Conservation (phyloP, 2,113 vertebrate species). For the Neolamprologus tretocephalus region DNA sequence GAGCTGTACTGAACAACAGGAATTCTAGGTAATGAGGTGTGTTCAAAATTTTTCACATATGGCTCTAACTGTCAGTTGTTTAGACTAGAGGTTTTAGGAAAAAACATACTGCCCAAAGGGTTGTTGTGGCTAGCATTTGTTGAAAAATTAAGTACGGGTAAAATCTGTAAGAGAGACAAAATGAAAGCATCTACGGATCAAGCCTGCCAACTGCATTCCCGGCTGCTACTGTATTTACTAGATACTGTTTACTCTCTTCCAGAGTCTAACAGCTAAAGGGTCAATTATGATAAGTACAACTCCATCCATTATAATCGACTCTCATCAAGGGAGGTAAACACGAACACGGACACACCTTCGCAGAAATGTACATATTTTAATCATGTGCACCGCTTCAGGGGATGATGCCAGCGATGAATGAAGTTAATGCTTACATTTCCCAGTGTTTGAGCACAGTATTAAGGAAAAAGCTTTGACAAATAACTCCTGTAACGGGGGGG, state of each 20-base stretch:
- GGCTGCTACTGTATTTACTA: not conserved
- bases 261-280: not conserved
- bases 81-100: not conserved
- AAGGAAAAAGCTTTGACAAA: not conserved
- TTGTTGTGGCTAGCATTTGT: not conserved
- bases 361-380: not conserved
- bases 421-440: not conserved
- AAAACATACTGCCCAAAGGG: not conserved
- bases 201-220: not conserved
- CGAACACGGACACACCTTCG: not conserved
- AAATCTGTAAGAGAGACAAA: not conserved
- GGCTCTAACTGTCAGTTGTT: not conserved
- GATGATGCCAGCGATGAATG: not conserved
- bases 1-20: not conserved
- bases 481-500: not conserved
- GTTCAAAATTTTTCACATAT: not conserved
- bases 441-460: not conserved
- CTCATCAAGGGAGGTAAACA: not conserved
- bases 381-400: not conserved
- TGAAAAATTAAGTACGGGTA: not conserved
- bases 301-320: not conserved
- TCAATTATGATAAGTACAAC: not conserved
- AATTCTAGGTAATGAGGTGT: not conserved
- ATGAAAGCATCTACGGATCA: not conserved
- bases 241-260: not conserved